A percentile compares a stretch with the other conserved stretches of the same genome.
These are phyloP conservation scores for Drosophila subpulchrella DNA, from an alignment of 1,140 invertebrate genomes.

Conservation along the genomic window DNA sequence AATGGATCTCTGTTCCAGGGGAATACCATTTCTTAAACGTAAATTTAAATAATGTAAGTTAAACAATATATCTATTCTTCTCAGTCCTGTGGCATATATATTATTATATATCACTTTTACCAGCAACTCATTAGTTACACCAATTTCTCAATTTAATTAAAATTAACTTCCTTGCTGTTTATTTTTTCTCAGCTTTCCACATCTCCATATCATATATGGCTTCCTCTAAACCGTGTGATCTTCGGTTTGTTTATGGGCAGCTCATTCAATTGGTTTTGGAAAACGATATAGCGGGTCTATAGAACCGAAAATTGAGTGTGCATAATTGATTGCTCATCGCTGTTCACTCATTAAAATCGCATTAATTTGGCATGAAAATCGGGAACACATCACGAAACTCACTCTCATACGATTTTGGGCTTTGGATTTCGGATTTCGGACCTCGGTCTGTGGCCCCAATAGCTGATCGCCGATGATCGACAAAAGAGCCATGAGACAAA, in stretches of 20 bases:
- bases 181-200: neutral
- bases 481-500: conserved; percentile 33
- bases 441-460: conserved; percentile 26
- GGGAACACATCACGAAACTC: conserved; percentile 21
- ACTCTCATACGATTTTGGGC: neutral
- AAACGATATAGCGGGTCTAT: conserved; percentile 10
- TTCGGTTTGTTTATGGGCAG: neutral
- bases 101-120: no score
- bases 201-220: neutral
- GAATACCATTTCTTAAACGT: neutral
- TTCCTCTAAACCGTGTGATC: neutral
- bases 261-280: conserved; percentile 17
- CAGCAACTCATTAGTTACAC: no score
- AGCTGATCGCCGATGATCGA: neutral
- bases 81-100: no score
- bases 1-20: neutral
- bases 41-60: no score
- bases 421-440: conserved; percentile 1
- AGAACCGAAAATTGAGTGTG: conserved; percentile 10
- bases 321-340: conserved; percentile 40
- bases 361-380: conserved; percentile 55
- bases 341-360: conserved; percentile 50
- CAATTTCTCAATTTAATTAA: neutral
- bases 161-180: neutral
- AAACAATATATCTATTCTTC: no score